A percentile compares a stretch with the other conserved stretches of the same genome.
Conservation (phyloP, 2,888 invertebrate species). For the Glaucopsyche alexis region DNA sequence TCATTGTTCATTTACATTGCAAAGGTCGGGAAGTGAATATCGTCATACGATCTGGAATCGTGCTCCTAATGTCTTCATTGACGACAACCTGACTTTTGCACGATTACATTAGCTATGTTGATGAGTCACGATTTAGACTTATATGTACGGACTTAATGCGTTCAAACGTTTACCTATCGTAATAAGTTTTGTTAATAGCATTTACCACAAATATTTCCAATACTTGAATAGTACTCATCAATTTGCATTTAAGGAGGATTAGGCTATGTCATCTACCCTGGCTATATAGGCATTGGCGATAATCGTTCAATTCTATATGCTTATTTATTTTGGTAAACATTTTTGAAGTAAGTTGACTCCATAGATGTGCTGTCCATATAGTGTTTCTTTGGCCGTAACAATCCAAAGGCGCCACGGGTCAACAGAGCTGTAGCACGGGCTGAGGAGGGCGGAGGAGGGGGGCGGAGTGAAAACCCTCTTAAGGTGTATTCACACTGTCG, state of each 20-base stretch:
- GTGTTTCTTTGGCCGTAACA: slow-evolving; percentile 77
- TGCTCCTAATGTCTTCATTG: neutral
- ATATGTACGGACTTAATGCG: too few relatives aligned
- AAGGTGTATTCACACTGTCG: neutral
- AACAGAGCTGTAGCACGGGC: slow-evolving; percentile 57
- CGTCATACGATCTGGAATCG: neutral
- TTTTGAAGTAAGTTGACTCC: slow-evolving; percentile 41
- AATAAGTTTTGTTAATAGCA: too few relatives aligned
- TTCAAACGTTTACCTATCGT: too few relatives aligned
- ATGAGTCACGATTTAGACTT: neutral
- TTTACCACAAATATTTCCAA: too few relatives aligned
- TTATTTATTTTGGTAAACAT: neutral
- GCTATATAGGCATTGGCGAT: too few relatives aligned
- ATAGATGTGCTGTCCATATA: slow-evolving; percentile 48
- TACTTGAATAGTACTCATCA: too few relatives aligned
- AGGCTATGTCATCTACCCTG: too few relatives aligned
- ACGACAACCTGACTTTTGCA: neutral
- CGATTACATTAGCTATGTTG: neutral
- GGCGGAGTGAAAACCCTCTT: slow-evolving; percentile 20
- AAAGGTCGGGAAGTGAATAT: neutral
- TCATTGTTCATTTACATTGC: neutral
- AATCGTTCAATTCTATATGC: too few relatives aligned
- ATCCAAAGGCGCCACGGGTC: slow-evolving; percentile 78
- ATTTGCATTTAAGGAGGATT: too few relatives aligned
- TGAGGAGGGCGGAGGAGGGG: slow-evolving; percentile 33